Base-by-base conservation (phyloP, 2,797 vertebrate genomes). In the Gephyroberyx darwinii region DNA sequence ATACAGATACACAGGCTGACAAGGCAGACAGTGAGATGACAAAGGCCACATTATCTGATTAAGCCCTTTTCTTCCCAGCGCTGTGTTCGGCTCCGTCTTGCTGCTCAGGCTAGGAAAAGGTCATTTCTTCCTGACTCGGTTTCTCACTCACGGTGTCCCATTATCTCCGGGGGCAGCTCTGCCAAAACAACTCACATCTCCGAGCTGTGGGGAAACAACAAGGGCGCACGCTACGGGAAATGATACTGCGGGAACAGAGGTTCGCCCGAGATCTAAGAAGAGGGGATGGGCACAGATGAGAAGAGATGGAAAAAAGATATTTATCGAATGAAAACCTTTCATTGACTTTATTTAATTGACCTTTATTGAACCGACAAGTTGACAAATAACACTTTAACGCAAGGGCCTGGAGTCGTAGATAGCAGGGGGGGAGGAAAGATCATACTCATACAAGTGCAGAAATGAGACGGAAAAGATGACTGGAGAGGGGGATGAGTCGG, bases 11-110 rank as follows among this genome's bases (percentile, higher is more conserved):
- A 75, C 63, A 65, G 66, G 62, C 63, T 78, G 85, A 84, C 83
- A 82, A 55, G 33, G 62, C 54, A 61, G 81, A 84, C 76, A 45
- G 69, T 8, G 2, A 68, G 31, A 88, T 78, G 72, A 87, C 84
- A 90, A 90, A 92, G 83, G 80, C 72, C 74, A 86, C 71, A 56
- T 63, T 88, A 87, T 88, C 83, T 70, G 81, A 87, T 89, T 83
- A 86, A 84, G 87, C 59, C 52, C 64, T 80, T 70, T 75, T 53
- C 65, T 78, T 76, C 71, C 55, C 66, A 65, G 47, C 41, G 77
- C 65, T 69, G 70, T 48, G 58, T 72, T 26, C 26, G 2, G 26
- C 26, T 72, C 71, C 47, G 55, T 77, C 80, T 73, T n/a, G 1
- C 59, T 58, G 62, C 68, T 59, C 33, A 1, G 60, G 55, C 50